Evolutionary conservation across 2,797 vertebrate species (phyloP), one percentile per base, ranked within the genome.

Genomic region (Mionectes olivaceus): DNA sequence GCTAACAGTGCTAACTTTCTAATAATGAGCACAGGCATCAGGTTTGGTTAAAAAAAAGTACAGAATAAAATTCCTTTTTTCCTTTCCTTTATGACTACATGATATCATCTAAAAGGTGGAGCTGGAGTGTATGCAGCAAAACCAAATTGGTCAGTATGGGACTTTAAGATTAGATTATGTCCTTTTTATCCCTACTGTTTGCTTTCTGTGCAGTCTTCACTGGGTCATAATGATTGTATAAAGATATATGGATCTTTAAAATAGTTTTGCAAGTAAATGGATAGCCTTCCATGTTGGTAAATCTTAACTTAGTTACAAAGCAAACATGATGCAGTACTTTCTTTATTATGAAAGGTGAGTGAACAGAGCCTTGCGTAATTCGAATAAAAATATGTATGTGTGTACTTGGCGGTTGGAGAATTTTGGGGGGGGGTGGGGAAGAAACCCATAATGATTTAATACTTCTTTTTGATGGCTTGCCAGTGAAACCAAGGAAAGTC

Each of bases 401-500:
- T 79, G 5, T 76, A 12, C 68, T 47, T 50, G 15, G 19, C 9
- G 69, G 35, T 7, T 90, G 41, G 59, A 41, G 87, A 60, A 89
- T 28, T 7, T 50, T 61, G 5, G 4, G 11, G 28, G 7, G 4
- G 1, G n/a, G n/a, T n/a, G n/a, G 24, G 10, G 55, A 79, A 25
- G 35, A 82, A 90, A 21, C 9, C 10, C 11, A 61, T 9, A 52
- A 23, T 37, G 47, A 69, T 64, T 80, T 77, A 74, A 35, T 75
- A 32, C 11, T 25, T 88, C 41, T 73, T 83, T 93, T 73, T 90
- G 56, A 50, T 93, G 53, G 30, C 41, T 92, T 92, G 46, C 63
- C 49, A 61, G 53, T 19, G 55, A 93, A 87, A 60, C 73, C 90
- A 85, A 93, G 76, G 70, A 71, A 91, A 97, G 89, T 90, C 93